These are phyloP conservation scores for Shinisaurus crocodilurus DNA, from an alignment of 2,113 vertebrate genomes.

Conservation along the genomic window DNA sequence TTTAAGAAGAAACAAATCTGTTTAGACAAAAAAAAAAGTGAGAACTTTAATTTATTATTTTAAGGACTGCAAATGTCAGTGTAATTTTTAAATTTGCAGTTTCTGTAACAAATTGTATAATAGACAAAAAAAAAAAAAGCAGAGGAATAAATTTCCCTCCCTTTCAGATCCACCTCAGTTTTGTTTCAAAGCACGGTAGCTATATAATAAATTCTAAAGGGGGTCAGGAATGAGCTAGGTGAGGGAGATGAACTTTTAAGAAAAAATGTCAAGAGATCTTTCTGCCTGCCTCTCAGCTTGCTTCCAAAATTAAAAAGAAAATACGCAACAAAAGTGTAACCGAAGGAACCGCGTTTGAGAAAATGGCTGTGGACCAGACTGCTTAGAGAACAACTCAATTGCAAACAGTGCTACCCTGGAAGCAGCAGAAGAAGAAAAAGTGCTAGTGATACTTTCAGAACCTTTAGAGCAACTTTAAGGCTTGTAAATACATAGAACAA, in stretches of 20 bases:
- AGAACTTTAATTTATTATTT: constrained; percentile 99
- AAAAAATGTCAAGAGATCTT: constrained; percentile 73
- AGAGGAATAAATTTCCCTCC: constrained; percentile 83
- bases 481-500: constrained; percentile 99
- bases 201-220: constrained; percentile 77
- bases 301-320: constrained; percentile 79
- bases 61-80: constrained; percentile 95
- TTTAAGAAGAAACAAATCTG: constrained; percentile 74
- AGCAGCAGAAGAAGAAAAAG: constrained; percentile 63
- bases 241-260: constrained; percentile 57
- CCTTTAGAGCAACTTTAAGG: constrained; percentile 92
- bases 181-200: constrained; percentile 83
- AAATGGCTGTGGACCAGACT: constrained; percentile 74
- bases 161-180: constrained; percentile 79
- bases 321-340: constrained; percentile 77
- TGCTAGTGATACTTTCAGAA: constrained; percentile 89
- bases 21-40: constrained; percentile 86
- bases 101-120: constrained; percentile 89
- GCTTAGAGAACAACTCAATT: constrained; percentile 77
- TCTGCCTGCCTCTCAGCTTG: constrained; percentile 87
- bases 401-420: constrained; percentile 73
- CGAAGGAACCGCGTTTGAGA: constrained; percentile 76
- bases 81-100: constrained; percentile 99
- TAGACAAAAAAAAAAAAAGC: constrained; percentile 80
- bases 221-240: constrained; percentile 73